Evolutionary conservation across 2,888 invertebrate genomes (phyloP).

Genomic region (Lasioglossum figueresi): DNA sequence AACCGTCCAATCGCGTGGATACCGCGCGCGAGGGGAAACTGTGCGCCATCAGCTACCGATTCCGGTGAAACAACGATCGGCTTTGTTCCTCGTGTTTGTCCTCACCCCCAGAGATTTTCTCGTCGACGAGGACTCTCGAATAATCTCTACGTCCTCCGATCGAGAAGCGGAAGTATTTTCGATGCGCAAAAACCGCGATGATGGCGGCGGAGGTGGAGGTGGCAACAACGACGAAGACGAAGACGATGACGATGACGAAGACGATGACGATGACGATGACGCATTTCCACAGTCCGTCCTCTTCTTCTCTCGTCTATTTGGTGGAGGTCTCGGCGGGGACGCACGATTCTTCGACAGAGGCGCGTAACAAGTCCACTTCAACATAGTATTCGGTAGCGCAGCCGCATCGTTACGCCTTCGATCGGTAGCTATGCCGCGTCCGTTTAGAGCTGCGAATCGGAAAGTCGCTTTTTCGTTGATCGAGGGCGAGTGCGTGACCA

Average conservation of each 20-base stretch:
- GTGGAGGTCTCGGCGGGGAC: slow-evolving; percentile 51
- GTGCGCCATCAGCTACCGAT: background rate
- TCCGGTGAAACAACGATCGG: background rate
- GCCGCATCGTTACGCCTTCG: slow-evolving; percentile 31
- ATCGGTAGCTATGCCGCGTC: background rate
- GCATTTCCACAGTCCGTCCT: slow-evolving; percentile 40
- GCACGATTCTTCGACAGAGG: slow-evolving; percentile 75
- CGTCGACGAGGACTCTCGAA: slow-evolving; percentile 36
- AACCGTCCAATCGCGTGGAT: background rate
- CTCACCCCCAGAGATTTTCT: slow-evolving; percentile 62
- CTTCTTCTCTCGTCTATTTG: slow-evolving; percentile 46
- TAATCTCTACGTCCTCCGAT: slow-evolving; percentile 29
- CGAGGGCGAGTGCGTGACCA: background rate
- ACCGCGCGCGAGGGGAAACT: background rate
- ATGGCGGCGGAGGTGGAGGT: background rate
- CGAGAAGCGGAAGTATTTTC: slow-evolving; percentile 30
- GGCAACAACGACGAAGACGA: background rate
- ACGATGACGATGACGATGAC: background rate
- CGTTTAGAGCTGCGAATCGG: slow-evolving; percentile 5
- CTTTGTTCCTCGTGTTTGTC: slow-evolving; percentile 25
- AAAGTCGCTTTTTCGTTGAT: slow-evolving; percentile 17
- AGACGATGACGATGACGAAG: background rate
- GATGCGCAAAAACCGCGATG: slow-evolving; percentile 31
- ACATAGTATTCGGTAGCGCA: slow-evolving; percentile 71
- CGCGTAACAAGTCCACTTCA: slow-evolving; percentile 82